phyloP scores from a whole-genome alignment of 1,140 invertebrate species.

The Zaprionus vittiger region DNA sequence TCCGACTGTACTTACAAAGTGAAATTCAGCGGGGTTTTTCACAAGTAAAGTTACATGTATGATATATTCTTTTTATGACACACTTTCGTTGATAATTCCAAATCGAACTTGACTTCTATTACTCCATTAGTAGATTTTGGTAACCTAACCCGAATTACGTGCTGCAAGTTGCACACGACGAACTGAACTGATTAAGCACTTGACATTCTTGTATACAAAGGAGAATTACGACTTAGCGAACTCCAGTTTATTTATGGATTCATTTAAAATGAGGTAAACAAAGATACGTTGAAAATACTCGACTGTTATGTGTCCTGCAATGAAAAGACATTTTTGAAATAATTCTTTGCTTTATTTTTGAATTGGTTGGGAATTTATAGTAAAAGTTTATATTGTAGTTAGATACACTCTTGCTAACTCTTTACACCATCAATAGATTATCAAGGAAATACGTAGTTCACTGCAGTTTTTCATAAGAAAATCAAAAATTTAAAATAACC shows the following conservation, averaged over 20 bases:
- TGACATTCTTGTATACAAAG: not conserved
- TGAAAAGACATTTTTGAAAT: too few species aligned
- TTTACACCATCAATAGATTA: too few species aligned
- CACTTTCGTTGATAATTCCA: slow-evolving; percentile 9
- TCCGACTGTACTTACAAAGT: not conserved
- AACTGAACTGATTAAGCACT: slow-evolving; percentile 2
- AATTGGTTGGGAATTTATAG: not conserved
- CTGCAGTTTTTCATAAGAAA: too few species aligned
- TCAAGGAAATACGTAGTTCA: too few species aligned
- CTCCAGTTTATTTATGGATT: not conserved
- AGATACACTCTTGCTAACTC: not conserved
- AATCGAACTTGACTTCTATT: slow-evolving; percentile 3
- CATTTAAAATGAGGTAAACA: not conserved
- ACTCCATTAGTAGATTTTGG: not conserved
- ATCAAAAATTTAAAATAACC: too few species aligned
- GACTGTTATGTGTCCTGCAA: not conserved
- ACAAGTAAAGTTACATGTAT: not conserved
- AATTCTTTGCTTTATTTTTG: too few species aligned
- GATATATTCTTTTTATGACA: not conserved
- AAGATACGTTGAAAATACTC: not conserved
- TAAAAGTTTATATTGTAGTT: not conserved
- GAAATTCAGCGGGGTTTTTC: not conserved
- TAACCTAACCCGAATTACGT: slow-evolving; percentile 21
- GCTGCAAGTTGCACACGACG: not conserved
- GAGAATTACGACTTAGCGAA: not conserved